These are phyloP conservation scores for Aporophyla nigra DNA, from an alignment of 2,888 invertebrate species.

Conservation along the genomic window DNA sequence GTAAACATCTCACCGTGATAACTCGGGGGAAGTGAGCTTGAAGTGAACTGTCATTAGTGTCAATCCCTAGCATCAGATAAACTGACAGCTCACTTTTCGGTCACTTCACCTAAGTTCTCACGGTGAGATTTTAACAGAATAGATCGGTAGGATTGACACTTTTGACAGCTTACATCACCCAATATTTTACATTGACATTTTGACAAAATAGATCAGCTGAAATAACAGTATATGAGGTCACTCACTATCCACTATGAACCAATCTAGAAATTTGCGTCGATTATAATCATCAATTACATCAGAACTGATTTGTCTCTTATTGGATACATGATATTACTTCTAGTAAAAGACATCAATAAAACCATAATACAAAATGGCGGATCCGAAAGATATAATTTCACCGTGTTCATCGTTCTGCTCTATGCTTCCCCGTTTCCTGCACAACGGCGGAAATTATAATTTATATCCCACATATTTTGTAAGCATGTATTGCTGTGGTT, in stretches of 20 bases:
- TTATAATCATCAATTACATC: not conserved
- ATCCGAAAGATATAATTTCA: conserved; percentile 34
- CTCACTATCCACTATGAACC: not conserved
- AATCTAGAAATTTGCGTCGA: not conserved
- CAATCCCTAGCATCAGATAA: too few relatives aligned
- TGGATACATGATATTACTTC: conserved; percentile 8
- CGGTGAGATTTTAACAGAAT: too few relatives aligned
- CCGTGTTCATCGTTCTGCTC: conserved; percentile 46
- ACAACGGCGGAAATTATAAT: conserved; percentile 65
- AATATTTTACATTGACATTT: not conserved
- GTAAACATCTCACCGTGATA: too few relatives aligned
- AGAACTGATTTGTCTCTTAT: not conserved
- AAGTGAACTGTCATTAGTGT: too few relatives aligned
- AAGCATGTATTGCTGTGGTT: conserved; percentile 51
- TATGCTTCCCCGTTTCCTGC: conserved; percentile 49
- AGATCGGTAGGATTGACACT: too few relatives aligned
- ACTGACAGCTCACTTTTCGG: too few relatives aligned
- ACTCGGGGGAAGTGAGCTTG: too few relatives aligned
- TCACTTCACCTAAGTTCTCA: too few relatives aligned
- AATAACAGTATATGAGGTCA: not conserved
- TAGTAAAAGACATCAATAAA: conserved; percentile 27
- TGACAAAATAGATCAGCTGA: not conserved
- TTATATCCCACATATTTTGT: conserved; percentile 63
- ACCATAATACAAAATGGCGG: conserved; percentile 19
- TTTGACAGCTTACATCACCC: too few relatives aligned